These are phyloP conservation scores for Platynereis dumerilii DNA, from an alignment of 2,888 invertebrate species.

Conservation along the genomic window DNA sequence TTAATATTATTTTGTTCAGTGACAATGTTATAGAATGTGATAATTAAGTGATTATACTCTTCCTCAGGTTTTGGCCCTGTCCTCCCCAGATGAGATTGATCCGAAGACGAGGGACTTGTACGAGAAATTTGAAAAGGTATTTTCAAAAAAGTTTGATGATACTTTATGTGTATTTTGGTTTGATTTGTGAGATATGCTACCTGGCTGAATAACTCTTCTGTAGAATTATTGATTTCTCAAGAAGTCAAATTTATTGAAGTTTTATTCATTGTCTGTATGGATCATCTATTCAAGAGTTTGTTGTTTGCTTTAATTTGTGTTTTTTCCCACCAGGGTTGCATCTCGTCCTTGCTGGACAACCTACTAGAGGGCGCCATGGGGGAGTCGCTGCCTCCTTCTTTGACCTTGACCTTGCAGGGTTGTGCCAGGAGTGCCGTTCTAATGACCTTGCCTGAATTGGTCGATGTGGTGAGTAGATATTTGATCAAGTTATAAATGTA, in stretches of 20 bases:
- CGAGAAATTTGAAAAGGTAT: conserved; percentile 76
- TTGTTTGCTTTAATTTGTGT: no score
- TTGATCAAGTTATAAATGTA: not conserved
- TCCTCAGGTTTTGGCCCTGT: conserved; percentile 76
- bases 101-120: conserved; percentile 78
- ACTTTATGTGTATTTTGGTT: no score
- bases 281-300: no score
- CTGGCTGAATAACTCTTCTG: no score
- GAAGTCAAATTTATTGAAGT: no score
- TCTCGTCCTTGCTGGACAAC: conserved; percentile 79
- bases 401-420: conserved; percentile 64
- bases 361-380: conserved; percentile 67
- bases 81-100: conserved; percentile 82
- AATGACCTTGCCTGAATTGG: conserved; percentile 74
- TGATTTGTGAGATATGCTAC: no score
- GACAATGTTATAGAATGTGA: no score
- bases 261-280: no score
- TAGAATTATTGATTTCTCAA: no score
- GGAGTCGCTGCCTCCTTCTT: conserved; percentile 39
- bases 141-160: conserved; percentile 5
- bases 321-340: no score
- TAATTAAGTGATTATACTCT: no score
- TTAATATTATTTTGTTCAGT: no score
- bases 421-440: conserved; percentile 73
- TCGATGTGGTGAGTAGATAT: conserved; percentile 67